phyloP scores from a whole-genome alignment of 1,140 invertebrate species.

The Drosophila watanabei region DNA sequence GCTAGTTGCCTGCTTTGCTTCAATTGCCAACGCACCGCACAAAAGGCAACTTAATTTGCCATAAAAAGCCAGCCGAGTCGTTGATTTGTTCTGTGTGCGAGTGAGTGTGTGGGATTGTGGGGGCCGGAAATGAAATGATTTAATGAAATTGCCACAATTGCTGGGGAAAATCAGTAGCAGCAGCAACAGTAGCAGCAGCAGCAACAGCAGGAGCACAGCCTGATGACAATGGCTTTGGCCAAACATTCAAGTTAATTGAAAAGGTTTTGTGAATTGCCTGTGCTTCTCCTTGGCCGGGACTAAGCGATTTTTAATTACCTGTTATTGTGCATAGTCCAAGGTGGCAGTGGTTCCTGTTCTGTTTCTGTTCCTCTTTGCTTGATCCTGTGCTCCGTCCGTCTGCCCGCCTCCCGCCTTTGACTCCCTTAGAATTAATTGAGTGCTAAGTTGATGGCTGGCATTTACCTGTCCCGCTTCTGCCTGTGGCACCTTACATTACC shows the following conservation, averaged over 20 bases:
- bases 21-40: constrained; percentile 28
- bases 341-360: constrained; percentile 5
- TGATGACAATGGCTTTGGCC: constrained; percentile 48
- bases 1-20: constrained; percentile 49
- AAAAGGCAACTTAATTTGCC: constrained; percentile 72
- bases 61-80: constrained; percentile 69
- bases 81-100: constrained; percentile 70
- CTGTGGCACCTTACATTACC: background rate
- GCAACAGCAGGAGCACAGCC: constrained; percentile 30
- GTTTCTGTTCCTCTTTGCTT: background rate
- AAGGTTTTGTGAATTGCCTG: constrained; percentile 51
- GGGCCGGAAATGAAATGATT: constrained; percentile 80
- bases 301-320: constrained; percentile 81
- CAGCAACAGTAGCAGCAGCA: constrained; percentile 32
- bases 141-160: constrained; percentile 81
- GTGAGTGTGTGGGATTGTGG: constrained; percentile 36
- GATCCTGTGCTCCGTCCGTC: background rate
- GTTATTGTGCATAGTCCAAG: constrained; percentile 47
- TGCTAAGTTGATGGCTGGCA: constrained; percentile 54
- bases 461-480: constrained; percentile 33
- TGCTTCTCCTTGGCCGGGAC: background rate
- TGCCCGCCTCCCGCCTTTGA: too few species aligned
- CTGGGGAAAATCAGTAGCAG: constrained; percentile 42
- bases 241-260: constrained; percentile 78
- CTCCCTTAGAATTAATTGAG: constrained; percentile 66